Conservation (phyloP, 2,113 vertebrate species). For the Gambusia holbrooki region DNA sequence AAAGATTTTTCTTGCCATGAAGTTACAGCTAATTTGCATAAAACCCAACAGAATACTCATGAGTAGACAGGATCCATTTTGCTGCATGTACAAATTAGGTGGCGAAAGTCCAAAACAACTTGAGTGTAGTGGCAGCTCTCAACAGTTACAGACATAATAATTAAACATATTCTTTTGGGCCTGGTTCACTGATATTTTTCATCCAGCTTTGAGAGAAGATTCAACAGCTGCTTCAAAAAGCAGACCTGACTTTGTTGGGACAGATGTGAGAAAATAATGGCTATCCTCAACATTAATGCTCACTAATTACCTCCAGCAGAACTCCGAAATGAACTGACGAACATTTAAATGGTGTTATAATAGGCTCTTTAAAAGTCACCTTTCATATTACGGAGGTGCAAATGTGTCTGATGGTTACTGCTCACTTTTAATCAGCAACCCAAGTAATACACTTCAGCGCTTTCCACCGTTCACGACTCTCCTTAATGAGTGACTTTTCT, state of each 20-base stretch:
- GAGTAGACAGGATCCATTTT: neutral
- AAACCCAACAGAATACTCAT: too few relatives aligned
- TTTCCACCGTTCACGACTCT: neutral
- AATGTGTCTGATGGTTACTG: conserved; percentile 3
- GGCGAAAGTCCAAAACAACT: neutral
- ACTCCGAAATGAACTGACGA: neutral
- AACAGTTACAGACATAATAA: too few relatives aligned
- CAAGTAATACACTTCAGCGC: neutral
- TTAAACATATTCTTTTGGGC: too few relatives aligned
- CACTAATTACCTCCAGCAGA: neutral
- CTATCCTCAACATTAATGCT: neutral
- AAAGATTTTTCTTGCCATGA: too few relatives aligned
- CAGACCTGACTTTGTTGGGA: neutral
- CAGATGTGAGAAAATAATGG: neutral
- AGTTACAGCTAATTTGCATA: too few relatives aligned
- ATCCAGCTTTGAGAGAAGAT: neutral
- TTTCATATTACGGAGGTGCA: neutral
- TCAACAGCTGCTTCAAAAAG: neutral
- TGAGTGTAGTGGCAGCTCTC: too few relatives aligned
- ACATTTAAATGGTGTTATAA: neutral
- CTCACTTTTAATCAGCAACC: conserved; percentile 16
- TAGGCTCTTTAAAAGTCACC: neutral
- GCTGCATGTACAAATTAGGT: neutral
- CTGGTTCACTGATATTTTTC: too few relatives aligned
- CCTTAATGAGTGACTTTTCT: neutral